Percentiles rank a stretch among this genome's conserved stretches.
phyloP scores from a whole-genome alignment of 2,113 vertebrate genomes.

The Vimba vimba region DNA sequence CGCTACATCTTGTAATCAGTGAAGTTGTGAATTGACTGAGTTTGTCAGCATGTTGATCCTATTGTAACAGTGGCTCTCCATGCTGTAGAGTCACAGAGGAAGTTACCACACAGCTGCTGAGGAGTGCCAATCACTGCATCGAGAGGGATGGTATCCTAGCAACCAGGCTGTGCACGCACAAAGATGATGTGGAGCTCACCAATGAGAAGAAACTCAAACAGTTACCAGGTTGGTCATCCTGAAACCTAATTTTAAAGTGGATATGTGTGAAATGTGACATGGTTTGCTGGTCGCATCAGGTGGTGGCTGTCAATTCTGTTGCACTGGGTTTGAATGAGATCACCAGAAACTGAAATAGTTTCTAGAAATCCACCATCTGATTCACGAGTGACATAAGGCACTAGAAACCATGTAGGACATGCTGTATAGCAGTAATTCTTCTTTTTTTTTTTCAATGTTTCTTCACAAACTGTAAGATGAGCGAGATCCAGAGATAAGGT shows the following conservation, averaged over 20 bases:
- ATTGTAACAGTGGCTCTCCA: neutral
- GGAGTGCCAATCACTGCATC: slow-evolving; percentile 81
- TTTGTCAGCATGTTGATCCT: neutral
- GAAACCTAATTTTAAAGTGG: neutral
- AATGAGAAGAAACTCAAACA: slow-evolving; percentile 85
- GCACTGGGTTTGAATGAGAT: neutral
- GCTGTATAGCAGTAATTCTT: neutral
- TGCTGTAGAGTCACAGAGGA: slow-evolving; percentile 86
- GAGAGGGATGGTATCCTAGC: slow-evolving; percentile 91
- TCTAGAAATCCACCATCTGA: neutral
- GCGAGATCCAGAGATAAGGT: neutral
- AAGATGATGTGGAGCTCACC: slow-evolving; percentile 92
- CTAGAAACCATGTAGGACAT: neutral
- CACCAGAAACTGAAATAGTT: neutral
- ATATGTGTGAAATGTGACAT: neutral
- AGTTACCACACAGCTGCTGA: slow-evolving; percentile 80
- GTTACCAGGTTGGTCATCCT: slow-evolving; percentile 80
- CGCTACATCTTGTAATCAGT: neutral
- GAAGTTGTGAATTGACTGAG: neutral
- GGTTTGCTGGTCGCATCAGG: neutral
- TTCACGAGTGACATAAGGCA: neutral
- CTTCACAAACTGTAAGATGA: neutral
- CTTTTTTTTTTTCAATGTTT: neutral
- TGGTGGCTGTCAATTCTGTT: too few relatives aligned
- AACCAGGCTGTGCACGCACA: slow-evolving; percentile 95